Evolutionary conservation across 2,113 vertebrate species (phyloP).

Genomic region (human): DNA sequence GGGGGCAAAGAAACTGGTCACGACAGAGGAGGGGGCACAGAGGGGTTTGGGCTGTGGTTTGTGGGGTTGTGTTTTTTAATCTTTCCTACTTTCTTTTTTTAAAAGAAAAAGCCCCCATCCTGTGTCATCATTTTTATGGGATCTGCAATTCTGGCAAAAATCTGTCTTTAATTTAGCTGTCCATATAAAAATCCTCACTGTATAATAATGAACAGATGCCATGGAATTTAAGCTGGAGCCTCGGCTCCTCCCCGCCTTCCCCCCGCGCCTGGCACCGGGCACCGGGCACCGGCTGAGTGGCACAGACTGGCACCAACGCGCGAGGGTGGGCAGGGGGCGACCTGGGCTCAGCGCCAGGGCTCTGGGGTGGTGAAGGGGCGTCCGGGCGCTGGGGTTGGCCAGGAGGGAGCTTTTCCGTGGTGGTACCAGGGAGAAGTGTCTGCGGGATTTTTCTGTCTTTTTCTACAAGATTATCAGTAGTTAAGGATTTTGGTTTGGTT

Average conservation of each 20-base stretch:
- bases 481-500: slow-evolving; percentile 57
- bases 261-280: slow-evolving; percentile 87
- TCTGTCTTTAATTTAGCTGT: slow-evolving; percentile 91
- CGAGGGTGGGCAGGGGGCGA: slow-evolving; percentile 73
- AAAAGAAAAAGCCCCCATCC: slow-evolving; percentile 77
- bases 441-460: slow-evolving; percentile 34
- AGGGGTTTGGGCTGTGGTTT: slow-evolving; percentile 12
- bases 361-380: slow-evolving; percentile 35
- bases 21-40: background rate
- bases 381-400: slow-evolving; percentile 5
- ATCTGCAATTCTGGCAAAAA: slow-evolving; percentile 91
- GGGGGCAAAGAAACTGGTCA: background rate
- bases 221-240: slow-evolving; percentile 93
- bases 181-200: slow-evolving; percentile 91
- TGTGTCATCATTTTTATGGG: slow-evolving; percentile 87
- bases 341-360: slow-evolving; percentile 73
- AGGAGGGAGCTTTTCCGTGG: slow-evolving; percentile 15
- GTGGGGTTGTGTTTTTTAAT: slow-evolving; percentile 41
- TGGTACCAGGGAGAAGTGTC: background rate
- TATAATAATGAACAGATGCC: slow-evolving; percentile 97
- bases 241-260: slow-evolving; percentile 87
- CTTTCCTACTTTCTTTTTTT: slow-evolving; percentile 37
- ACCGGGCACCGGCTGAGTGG: slow-evolving; percentile 86
- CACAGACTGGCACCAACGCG: slow-evolving; percentile 77
- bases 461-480: slow-evolving; percentile 51